Conservation (phyloP, 2,888 invertebrate species). For the Pemphredon lugubris region DNA sequence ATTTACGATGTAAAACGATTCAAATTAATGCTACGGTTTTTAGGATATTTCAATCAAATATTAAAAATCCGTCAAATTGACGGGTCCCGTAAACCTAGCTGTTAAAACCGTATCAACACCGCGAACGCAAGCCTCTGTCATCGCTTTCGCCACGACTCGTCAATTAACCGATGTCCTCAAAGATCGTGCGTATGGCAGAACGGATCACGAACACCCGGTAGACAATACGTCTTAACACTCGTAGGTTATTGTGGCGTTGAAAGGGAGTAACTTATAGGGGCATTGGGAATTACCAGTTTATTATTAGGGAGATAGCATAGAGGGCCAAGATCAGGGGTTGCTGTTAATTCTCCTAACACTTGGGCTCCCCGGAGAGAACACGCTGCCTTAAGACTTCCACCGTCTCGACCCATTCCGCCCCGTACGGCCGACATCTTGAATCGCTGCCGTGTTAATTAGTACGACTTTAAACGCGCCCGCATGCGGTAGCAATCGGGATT, state of each 20-base stretch:
- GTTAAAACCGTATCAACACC: background rate
- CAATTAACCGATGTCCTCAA: slow-evolving; percentile 51
- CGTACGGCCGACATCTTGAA: slow-evolving; percentile 71
- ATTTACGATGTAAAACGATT: too few species aligned
- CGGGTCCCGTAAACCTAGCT: too few species aligned
- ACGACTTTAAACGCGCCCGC: slow-evolving; percentile 73
- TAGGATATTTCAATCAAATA: too few species aligned
- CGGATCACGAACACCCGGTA: slow-evolving; percentile 71
- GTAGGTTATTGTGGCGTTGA: slow-evolving; percentile 79
- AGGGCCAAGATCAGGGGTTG: slow-evolving; percentile 78
- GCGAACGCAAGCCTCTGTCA: background rate
- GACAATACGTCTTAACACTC: slow-evolving; percentile 74
- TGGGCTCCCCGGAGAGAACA: slow-evolving; percentile 76
- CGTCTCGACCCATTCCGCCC: slow-evolving; percentile 61
- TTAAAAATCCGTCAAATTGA: too few species aligned
- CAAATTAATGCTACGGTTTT: too few species aligned
- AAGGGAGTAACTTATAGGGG: slow-evolving; percentile 81
- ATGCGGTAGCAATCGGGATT: slow-evolving; percentile 64
- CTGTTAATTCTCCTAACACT: slow-evolving; percentile 80
- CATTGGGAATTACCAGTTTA: slow-evolving; percentile 81
- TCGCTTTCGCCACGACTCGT: slow-evolving; percentile 21
- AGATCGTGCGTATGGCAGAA: slow-evolving; percentile 43
- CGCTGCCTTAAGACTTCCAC: slow-evolving; percentile 77
- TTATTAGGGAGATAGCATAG: slow-evolving; percentile 80
- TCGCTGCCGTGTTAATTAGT: slow-evolving; percentile 78